phyloP scores from a whole-genome alignment of 2,797 vertebrate genomes.

The Lophotriccus pileatus region DNA sequence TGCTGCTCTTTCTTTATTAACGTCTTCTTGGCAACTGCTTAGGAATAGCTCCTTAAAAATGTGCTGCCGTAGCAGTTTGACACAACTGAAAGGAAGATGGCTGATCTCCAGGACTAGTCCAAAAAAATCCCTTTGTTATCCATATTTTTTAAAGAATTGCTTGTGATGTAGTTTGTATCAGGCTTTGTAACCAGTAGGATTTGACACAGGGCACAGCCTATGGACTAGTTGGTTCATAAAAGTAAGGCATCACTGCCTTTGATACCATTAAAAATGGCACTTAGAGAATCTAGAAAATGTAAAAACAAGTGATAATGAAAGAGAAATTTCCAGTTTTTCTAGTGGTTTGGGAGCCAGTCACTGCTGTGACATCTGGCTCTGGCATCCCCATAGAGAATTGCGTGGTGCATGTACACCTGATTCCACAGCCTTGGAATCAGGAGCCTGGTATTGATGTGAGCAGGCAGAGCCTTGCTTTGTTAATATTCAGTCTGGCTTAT shows the following conservation, averaged over 20 bases:
- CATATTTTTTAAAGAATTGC: not conserved
- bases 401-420: rapidly evolving
- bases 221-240: not conserved
- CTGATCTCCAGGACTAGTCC: not conserved
- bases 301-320: not conserved
- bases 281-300: rapidly evolving
- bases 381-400: not conserved
- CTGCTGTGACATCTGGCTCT: not conserved
- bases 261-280: not conserved
- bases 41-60: not conserved
- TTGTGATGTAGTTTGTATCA: not conserved
- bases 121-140: not conserved
- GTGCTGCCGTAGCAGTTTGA: not conserved
- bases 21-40: not conserved
- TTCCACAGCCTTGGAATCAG: not conserved
- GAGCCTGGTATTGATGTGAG: not conserved
- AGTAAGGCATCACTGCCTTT: not conserved
- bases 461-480: not conserved
- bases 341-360: not conserved
- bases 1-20: not conserved
- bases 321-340: not conserved
- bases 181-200: not conserved
- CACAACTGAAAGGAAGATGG: not conserved
- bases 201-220: not conserved
- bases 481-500: not conserved